Base-by-base conservation (phyloP, 35 echinoderm and acorn worm species). In the Ophiothrix spiculata region DNA sequence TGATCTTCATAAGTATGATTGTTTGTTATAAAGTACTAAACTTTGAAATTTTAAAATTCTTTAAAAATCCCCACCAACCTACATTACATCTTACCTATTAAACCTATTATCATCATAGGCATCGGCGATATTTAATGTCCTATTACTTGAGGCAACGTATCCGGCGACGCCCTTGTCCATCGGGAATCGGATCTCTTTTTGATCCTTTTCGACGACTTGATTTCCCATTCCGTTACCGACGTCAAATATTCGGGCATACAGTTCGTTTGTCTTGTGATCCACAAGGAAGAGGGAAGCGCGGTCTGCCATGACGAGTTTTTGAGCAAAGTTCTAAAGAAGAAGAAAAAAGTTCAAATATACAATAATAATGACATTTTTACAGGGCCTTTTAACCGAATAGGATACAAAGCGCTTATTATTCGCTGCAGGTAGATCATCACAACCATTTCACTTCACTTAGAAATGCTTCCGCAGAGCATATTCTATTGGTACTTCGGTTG, bases 211-310 rank as follows among this genome's bases (percentile, higher is more conserved):
- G 13, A 91, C 88, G 41, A 93, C 76, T 38, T 93, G 95, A 31
- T 88, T 93, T 12, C 95, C 95, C 11, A 94, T 74, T 13, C 95
- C 95, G 81, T 98, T 93, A 21, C 95, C 95, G 39, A 98, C 87
- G 81, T 98, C 95, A 98, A 98, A 98, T n/a, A 98, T 98, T 39
- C 95, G 88, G 32, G 95, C 95, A 89, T 93, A 98, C 74, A 98
- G 76, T 64, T 98, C 95, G 38, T 83, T 91, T 23, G 89, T 98
- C 81, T 98, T 98, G 77, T 80, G 93, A 36, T 98, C 95, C 1
- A 93, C 91, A 15, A 98, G 89, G 82, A 98, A 98, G 32, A 98
- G 86, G 32, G 91, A 94, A 16, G 95, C 95, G 41, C 95, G 86
- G 78, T 98, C 95, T 35, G 95, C 95, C 88, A 79, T 94, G 0